A percentile compares a stretch with the other conserved stretches of the same genome.
phyloP scores from a whole-genome alignment of 2,797 vertebrate genomes.

The Arrhamphus sclerolepis region DNA sequence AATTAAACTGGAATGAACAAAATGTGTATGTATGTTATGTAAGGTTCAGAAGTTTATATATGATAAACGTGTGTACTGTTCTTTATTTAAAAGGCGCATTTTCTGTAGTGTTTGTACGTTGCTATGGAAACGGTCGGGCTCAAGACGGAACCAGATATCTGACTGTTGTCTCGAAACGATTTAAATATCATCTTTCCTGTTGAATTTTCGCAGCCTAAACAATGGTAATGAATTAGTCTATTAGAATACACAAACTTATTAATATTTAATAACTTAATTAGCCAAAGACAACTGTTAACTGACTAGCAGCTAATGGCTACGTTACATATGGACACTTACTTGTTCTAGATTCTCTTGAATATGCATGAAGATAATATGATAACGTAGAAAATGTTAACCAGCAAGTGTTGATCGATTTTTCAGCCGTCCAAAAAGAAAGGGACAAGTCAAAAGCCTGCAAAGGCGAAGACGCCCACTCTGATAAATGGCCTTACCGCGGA shows the following conservation, averaged over 20 bases:
- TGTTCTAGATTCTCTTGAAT: too few relatives aligned
- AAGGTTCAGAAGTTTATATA: too few relatives aligned
- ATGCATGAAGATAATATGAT: too few relatives aligned
- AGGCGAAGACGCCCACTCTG: slow-evolving; percentile 47
- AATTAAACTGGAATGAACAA: too few relatives aligned
- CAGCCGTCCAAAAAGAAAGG: slow-evolving; percentile 69
- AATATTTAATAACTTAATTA: too few relatives aligned
- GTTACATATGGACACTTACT: too few relatives aligned
- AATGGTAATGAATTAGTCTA: background rate
- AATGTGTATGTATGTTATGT: too few relatives aligned
- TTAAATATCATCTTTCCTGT: background rate
- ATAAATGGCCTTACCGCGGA: slow-evolving; percentile 70
- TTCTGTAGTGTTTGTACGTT: background rate
- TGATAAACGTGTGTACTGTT: too few relatives aligned
- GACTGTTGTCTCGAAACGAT: background rate
- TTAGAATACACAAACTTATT: background rate
- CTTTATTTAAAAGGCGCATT: too few relatives aligned
- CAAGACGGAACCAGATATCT: background rate
- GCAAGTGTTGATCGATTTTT: background rate
- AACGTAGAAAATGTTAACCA: background rate
- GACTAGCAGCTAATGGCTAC: too few relatives aligned
- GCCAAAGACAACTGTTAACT: too few relatives aligned
- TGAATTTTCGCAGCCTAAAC: background rate
- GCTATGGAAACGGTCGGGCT: slow-evolving; percentile 6
- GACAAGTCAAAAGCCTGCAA: slow-evolving; percentile 46